Conservation (phyloP, 2,797 vertebrate species). For the Gymnoscopelus microlampas region DNA sequence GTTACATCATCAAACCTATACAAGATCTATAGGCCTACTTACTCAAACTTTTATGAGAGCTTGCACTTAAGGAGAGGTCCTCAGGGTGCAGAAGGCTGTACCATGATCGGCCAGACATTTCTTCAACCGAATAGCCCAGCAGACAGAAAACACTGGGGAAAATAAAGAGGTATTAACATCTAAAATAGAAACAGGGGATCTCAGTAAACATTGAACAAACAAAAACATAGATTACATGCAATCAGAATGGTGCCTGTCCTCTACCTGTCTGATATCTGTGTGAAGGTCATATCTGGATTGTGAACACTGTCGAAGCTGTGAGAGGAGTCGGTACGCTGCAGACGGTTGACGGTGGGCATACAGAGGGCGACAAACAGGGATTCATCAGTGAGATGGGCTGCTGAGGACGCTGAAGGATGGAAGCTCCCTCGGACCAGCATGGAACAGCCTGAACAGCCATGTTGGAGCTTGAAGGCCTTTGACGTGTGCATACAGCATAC, state of each 20-base stretch:
- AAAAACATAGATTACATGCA: rapidly evolving
- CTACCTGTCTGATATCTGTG: slow-evolving; percentile 79
- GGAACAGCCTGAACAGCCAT: slow-evolving; percentile 70
- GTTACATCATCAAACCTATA: too few species aligned
- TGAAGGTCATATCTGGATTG: slow-evolving; percentile 82
- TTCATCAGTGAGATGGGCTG: background rate
- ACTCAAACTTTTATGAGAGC: slow-evolving; percentile 82
- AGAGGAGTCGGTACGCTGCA: slow-evolving; percentile 29
- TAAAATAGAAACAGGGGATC: background rate
- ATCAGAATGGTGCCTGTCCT: rapidly evolving
- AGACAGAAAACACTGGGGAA: slow-evolving; percentile 77
- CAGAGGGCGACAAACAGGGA: slow-evolving; percentile 84
- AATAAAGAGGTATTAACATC: background rate
- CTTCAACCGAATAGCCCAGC: slow-evolving; percentile 81
- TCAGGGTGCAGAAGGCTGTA: slow-evolving; percentile 88
- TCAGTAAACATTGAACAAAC: background rate
- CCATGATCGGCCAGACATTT: slow-evolving; percentile 85
- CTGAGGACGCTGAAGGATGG: slow-evolving; percentile 26
- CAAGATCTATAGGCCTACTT: slow-evolving; percentile 57
- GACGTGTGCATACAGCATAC: slow-evolving; percentile 82
- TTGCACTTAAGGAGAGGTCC: slow-evolving; percentile 71
- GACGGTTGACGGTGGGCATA: slow-evolving; percentile 66
- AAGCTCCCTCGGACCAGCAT: slow-evolving; percentile 79
- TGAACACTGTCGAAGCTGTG: slow-evolving; percentile 79
- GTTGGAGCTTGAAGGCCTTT: slow-evolving; percentile 79